Conservation (phyloP, 2,113 vertebrate species). For the Sinocyclocheilus rhinocerous region DNA sequence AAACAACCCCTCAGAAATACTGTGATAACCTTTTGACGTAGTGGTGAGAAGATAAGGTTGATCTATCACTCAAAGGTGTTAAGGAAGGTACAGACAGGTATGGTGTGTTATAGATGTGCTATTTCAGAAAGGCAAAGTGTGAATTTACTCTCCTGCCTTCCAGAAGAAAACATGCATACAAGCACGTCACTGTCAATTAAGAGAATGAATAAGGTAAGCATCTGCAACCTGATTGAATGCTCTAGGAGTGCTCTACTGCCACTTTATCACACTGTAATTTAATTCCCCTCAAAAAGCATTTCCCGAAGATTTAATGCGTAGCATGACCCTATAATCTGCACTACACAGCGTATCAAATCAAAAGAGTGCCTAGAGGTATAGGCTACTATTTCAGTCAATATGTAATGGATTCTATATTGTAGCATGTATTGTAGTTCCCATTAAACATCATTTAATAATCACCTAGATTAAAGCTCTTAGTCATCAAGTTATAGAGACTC, state of each 20-base stretch:
- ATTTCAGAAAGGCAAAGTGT: background rate
- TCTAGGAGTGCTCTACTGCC: background rate
- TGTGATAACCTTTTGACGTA: background rate
- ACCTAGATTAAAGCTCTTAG: background rate
- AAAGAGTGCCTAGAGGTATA: background rate
- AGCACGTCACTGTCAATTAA: background rate
- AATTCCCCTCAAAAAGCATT: background rate
- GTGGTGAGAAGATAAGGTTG: background rate
- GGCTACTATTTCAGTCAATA: background rate
- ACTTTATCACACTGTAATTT: background rate
- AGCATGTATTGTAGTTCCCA: background rate
- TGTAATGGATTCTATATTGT: background rate
- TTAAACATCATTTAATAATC: background rate
- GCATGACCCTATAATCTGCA: slow-evolving; percentile 4
- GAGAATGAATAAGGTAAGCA: background rate
- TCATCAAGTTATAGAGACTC: background rate
- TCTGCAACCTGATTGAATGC: background rate
- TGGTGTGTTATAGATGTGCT: background rate
- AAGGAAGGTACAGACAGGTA: background rate
- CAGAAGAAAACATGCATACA: background rate
- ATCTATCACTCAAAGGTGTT: background rate
- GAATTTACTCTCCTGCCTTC: background rate
- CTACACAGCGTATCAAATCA: background rate
- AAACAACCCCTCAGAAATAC: background rate
- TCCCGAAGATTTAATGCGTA: slow-evolving; percentile 9